Conservation (phyloP, 2,113 vertebrate genomes). For the Pangasianodon gigas region DNA sequence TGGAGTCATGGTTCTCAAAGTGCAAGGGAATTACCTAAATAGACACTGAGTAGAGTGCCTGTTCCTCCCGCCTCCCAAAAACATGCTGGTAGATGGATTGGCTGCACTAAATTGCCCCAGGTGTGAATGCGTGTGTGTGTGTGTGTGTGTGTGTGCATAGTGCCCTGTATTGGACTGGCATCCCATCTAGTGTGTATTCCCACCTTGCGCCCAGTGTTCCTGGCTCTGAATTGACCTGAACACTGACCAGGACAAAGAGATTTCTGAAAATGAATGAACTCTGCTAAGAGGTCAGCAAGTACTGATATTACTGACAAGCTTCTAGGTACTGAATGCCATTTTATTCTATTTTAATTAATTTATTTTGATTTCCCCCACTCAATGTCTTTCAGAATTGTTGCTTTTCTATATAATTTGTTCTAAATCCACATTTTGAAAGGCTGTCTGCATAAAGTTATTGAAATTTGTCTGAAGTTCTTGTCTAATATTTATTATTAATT, state of each 20-base stretch:
- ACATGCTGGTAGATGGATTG: neutral
- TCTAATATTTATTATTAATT: neutral
- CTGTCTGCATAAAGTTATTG: neutral
- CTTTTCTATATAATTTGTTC: neutral
- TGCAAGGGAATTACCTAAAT: neutral
- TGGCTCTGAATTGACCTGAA: neutral
- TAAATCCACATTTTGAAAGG: neutral
- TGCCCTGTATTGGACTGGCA: no score
- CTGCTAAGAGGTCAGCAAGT: neutral
- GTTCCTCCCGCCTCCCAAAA: neutral
- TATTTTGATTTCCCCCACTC: neutral
- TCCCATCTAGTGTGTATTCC: neutral
- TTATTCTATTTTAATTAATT: neutral
- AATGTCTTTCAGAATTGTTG: neutral
- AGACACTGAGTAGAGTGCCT: neutral
- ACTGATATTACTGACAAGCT: neutral
- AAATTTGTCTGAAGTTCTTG: neutral
- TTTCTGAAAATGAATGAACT: neutral
- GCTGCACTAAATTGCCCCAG: neutral
- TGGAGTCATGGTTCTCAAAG: neutral
- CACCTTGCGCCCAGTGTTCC: neutral
- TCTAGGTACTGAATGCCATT: neutral
- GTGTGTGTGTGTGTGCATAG: neutral
- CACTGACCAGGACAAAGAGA: neutral
- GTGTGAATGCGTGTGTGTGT: neutral